phyloP scores from a whole-genome alignment of 2,797 vertebrate genomes.

The Trachurus trachurus region DNA sequence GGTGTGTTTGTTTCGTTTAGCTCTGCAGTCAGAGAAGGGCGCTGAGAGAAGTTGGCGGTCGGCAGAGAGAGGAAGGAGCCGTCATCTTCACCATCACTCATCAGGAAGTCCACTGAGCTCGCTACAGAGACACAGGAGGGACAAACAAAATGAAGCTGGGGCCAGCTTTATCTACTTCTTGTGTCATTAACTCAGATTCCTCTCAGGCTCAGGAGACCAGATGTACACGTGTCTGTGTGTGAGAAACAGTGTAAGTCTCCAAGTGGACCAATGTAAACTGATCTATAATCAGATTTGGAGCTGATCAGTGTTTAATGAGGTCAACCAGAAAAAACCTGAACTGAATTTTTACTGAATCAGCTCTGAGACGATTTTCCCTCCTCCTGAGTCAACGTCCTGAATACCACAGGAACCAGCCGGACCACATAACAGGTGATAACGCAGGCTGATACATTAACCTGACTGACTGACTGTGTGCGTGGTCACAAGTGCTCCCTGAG shows the following conservation, averaged over 20 bases:
- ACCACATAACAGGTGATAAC: constrained; percentile 69
- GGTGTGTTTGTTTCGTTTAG: constrained; percentile 67
- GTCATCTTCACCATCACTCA: constrained; percentile 84
- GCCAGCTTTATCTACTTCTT: too few relatives aligned
- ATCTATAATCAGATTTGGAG: constrained; percentile 28
- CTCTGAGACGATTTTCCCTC: too few relatives aligned
- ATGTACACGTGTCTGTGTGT: too few relatives aligned
- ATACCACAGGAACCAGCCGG: constrained; percentile 56
- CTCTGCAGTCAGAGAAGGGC: constrained; percentile 80
- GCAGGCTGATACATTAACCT: constrained; percentile 72
- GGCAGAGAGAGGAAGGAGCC: constrained; percentile 80
- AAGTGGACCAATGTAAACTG: background rate
- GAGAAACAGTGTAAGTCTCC: background rate
- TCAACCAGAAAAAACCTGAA: background rate
- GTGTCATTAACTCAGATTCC: too few relatives aligned
- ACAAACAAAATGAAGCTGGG: constrained; percentile 8
- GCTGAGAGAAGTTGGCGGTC: constrained; percentile 76
- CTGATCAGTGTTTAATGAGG: constrained; percentile 6
- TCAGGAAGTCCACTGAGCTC: constrained; percentile 87
- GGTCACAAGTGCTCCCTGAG: constrained; percentile 25
- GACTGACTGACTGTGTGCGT: constrained; percentile 7
- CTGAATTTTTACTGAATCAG: background rate
- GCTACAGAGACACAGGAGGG: constrained; percentile 60
- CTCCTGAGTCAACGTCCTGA: background rate
- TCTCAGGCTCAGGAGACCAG: too few relatives aligned